Evolutionary conservation across 2,888 invertebrate genomes (phyloP).

Genomic region (Desoria tigrina): DNA sequence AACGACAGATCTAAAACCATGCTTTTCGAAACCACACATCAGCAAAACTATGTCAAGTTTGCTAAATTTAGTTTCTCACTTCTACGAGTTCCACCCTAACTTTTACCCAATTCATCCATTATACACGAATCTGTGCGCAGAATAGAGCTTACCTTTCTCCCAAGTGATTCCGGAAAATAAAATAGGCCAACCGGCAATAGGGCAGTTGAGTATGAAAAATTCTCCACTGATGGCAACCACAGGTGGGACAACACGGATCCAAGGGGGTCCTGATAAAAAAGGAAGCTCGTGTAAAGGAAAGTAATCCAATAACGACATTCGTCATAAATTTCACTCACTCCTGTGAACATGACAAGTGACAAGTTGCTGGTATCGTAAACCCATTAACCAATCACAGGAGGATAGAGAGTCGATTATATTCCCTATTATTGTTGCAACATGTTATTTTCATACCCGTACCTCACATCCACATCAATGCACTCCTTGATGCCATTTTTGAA

Average conservation of each 20-base stretch:
- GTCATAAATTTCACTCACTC: background rate
- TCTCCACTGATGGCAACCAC: conserved; percentile 59
- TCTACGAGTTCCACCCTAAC: no score
- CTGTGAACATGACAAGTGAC: conserved; percentile 14
- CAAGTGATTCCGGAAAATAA: conserved; percentile 56
- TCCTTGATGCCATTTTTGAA: background rate
- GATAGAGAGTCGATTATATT: no score
- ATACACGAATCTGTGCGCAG: background rate
- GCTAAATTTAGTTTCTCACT: no score
- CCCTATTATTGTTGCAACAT: no score
- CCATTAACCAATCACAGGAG: no score
- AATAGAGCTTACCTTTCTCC: conserved; percentile 57
- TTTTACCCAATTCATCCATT: no score
- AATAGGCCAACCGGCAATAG: conserved; percentile 59
- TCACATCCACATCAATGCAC: no score
- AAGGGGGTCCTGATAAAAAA: conserved; percentile 56
- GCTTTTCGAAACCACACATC: no score
- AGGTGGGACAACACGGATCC: conserved; percentile 58
- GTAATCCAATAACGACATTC: conserved; percentile 3
- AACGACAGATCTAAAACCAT: no score
- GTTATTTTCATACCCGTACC: no score
- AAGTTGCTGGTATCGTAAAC: background rate
- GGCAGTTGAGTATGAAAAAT: conserved; percentile 57
- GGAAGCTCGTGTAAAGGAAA: no score
- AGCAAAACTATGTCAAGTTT: no score